Evolutionary conservation across 2,113 vertebrate genomes (phyloP).

Genomic region (Lontra canadensis): DNA sequence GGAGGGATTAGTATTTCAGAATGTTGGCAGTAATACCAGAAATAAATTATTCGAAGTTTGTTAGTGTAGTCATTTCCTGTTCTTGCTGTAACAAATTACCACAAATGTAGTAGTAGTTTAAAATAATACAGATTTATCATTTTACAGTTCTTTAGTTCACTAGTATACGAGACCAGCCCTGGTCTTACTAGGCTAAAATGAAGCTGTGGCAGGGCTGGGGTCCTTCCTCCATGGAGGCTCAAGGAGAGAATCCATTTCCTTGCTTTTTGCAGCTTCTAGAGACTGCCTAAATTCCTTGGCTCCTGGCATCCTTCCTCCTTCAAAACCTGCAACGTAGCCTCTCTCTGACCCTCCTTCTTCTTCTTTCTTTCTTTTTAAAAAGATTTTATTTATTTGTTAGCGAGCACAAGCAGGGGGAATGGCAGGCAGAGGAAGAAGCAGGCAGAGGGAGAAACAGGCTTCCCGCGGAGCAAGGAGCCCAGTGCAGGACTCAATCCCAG

Average conservation of each 20-base stretch:
- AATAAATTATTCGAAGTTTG: background rate
- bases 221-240: background rate
- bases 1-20: constrained; percentile 39
- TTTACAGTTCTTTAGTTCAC: background rate
- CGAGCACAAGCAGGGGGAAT: too few relatives aligned
- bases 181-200: background rate
- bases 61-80: constrained; percentile 15
- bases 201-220: background rate
- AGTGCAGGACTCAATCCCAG: too few relatives aligned
- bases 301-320: background rate
- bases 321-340: background rate
- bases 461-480: too few relatives aligned
- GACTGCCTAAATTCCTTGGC: background rate
- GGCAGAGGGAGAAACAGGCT: too few relatives aligned
- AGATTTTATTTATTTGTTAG: too few relatives aligned
- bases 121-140: background rate
- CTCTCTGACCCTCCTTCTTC: background rate
- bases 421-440: too few relatives aligned
- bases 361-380: too few relatives aligned
- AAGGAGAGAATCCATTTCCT: background rate
- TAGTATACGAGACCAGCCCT: background rate
- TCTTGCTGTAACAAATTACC: background rate
- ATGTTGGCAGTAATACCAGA: background rate
- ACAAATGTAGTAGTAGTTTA: background rate
- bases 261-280: background rate